phyloP scores from a whole-genome alignment of 2,888 invertebrate species.

The Tiliacea citrago region DNA sequence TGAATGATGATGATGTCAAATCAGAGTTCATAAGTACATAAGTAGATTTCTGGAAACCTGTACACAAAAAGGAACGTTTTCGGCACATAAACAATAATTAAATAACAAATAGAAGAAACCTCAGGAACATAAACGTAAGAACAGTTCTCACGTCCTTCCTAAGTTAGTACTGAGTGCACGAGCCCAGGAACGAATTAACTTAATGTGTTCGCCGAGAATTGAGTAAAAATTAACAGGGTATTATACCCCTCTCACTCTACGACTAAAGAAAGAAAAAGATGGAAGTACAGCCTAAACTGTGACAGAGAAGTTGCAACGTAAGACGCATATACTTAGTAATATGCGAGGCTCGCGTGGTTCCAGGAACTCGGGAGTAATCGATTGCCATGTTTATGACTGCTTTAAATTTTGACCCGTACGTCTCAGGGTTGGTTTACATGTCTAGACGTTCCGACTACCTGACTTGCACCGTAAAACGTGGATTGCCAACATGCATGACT shows the following conservation, averaged over 20 bases:
- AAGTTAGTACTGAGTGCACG: constrained; percentile 76
- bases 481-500: constrained; percentile 45
- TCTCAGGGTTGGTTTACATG: constrained; percentile 50
- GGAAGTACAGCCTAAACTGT: constrained; percentile 39
- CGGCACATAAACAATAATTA: constrained; percentile 68
- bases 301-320: constrained; percentile 53
- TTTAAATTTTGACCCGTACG: constrained; percentile 74
- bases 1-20: not conserved
- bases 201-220: constrained; percentile 77
- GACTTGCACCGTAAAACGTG: constrained; percentile 48
- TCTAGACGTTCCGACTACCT: constrained; percentile 48
- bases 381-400: constrained; percentile 77
- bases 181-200: constrained; percentile 77
- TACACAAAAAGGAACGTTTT: constrained; percentile 13
- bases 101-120: constrained; percentile 69
- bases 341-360: constrained; percentile 71
- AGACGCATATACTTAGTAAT: constrained; percentile 67
- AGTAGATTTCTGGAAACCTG: constrained; percentile 5
- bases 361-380: constrained; percentile 72
- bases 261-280: constrained; percentile 51
- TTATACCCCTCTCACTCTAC: constrained; percentile 54
- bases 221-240: constrained; percentile 75
- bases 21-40: not conserved
- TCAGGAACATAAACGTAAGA: constrained; percentile 67
- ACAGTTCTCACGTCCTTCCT: constrained; percentile 61